phyloP scores from a whole-genome alignment of 2,888 invertebrate species.

The Tillus elongatus region DNA sequence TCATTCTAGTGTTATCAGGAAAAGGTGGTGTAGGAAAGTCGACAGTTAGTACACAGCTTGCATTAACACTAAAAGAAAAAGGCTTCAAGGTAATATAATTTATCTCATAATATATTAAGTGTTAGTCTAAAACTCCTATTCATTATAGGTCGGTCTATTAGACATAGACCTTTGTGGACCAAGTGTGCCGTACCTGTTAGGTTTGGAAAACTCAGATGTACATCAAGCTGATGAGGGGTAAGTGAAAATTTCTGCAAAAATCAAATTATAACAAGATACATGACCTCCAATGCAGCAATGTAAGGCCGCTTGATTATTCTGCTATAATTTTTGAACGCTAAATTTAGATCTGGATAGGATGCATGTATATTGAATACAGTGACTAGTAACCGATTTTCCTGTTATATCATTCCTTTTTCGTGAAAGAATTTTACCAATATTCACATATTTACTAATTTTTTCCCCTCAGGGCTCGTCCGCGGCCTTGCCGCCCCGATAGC shows the following conservation, averaged over 20 bases:
- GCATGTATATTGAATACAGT: not conserved
- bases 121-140: constrained; percentile 15
- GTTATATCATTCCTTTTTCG: too few species aligned
- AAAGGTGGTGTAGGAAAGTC: constrained; percentile 99
- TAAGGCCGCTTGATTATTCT: not conserved
- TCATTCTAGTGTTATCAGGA: constrained; percentile 90
- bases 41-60: constrained; percentile 88
- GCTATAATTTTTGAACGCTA: not conserved
- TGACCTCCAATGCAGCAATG: not conserved
- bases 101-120: constrained; percentile 7
- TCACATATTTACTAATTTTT: too few species aligned
- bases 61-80: constrained; percentile 70
- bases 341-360: too few species aligned
- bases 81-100: constrained; percentile 63
- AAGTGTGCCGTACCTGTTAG: constrained; percentile 81
- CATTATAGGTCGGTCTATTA: constrained; percentile 74
- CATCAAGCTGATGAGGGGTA: constrained; percentile 83
- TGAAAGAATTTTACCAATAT: too few species aligned
- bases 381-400: too few species aligned
- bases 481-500: too few species aligned
- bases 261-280: not conserved
- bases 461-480: too few species aligned
- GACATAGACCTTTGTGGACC: constrained; percentile 95
- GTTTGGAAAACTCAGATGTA: constrained; percentile 75
- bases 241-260: constrained; percentile 5